Evolutionary conservation across 2,113 vertebrate species (phyloP), one percentile per base, ranked within the genome.

Genomic region (Centrocercus urophasianus): DNA sequence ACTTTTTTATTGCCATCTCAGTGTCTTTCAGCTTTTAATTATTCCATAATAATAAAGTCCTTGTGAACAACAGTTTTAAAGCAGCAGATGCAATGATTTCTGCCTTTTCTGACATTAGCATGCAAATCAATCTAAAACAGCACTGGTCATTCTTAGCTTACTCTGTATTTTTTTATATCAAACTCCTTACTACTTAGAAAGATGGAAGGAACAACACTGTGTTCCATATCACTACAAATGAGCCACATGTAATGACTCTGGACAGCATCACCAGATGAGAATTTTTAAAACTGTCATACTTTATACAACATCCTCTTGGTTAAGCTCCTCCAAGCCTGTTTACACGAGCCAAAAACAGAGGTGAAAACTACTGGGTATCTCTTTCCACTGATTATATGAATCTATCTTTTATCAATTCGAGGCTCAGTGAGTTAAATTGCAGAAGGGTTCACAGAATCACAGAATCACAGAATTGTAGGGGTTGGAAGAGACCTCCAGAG

Each of bases 1-100:
- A 79, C 20, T 30, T 85, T 34, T 78, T 89, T 66, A 69, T 38
- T 86, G 48, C 9, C 43, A 93, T 15, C 40, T 70, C 12, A 27
- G 9, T 64, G 47, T 48, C 64, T 74, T 81, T 66, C 47, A 84
- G 42, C 11, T 86, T 76, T 90, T 81, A 91, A 88, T 94, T 80
- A 57, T 73, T 45, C 30, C 74, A 12, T 65, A 93, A 69, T 59
- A 71, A 64, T 30, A 75, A 12, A 45, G 22, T 25, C 28, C 52
- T 90, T 57, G 56, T 56, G 34, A 89, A 67, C 11, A 81, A 82
- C 50, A 71, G 25, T 22, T 67, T 70, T 94, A 75, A 75, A 94
- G 28, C 30, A 64, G 10, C 66, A 86, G 57, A 72, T 78, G 21
- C 12, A 83, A 86, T 52, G 27, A 65, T 10, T 93, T 92, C 48